Evolutionary conservation across 1,140 invertebrate genomes (phyloP), one percentile per base, ranked within the genome.

Genomic region (Cyrtorhinus lividipennis): DNA sequence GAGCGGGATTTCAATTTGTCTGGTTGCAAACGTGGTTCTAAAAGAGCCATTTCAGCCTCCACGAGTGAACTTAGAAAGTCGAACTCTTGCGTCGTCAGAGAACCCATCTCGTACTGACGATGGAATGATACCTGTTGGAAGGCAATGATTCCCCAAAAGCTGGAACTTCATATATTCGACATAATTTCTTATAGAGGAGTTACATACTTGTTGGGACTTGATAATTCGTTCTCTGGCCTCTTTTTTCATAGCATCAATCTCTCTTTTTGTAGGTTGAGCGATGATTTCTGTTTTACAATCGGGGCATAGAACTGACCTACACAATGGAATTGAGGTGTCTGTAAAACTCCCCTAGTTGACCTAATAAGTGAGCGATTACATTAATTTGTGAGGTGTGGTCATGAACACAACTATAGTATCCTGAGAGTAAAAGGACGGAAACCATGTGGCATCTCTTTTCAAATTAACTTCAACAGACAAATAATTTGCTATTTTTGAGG

Each of bases 161-260:
- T 15, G 30, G 30, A 38, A 38, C 5, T 38, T 38, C 30, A 38
- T 38, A 38, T 5, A 15, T n/a, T n/a, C n/a, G 15, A 38, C 30
- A 38, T 38, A 38, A 38, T 38, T 38, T 38, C 5, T 38, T 38
- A 38, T 38, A 15, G 30, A 15, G 30, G n/a, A n/a, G n/a, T n/a
- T 10, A 53, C 20, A 13, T 20, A 53, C 58, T 23, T 18, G 1
- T 59, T 59, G 58, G 1, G 58, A 25, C 24, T 59, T 59, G 15
- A 59, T n/a, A 1, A 59, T 59, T 2, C 58, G 58, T 27, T 59
- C 24, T 59, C 24, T 59, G 1, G 58, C 58, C 58, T 59, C 58
- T n/a, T n/a, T 2, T 18, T 26, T 59, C 58, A 59, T 59, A n/a
- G n/a, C 24, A n/a, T 59, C 58, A 2, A 59, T n/a, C 18, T 59